These are phyloP conservation scores for Heterodera filipjevi DNA, from an alignment of 2,888 invertebrate genomes.

Conservation along the genomic window DNA sequence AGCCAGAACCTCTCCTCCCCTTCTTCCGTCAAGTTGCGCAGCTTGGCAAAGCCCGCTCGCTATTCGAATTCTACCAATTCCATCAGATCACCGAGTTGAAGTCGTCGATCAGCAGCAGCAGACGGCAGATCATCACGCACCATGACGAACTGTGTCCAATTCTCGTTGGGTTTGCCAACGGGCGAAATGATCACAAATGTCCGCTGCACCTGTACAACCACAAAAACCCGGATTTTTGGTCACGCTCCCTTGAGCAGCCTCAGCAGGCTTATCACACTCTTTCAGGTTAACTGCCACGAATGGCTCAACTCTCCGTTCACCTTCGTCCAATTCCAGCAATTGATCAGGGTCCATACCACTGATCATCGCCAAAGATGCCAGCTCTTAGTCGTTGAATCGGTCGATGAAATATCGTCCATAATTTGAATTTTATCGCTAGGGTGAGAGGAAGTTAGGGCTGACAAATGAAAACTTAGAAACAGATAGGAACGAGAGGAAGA, in stretches of 20 bases:
- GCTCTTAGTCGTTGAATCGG: background rate
- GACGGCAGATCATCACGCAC: background rate
- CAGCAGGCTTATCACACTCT: background rate
- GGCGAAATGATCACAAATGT: background rate
- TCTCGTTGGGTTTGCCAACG: background rate
- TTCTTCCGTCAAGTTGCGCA: background rate
- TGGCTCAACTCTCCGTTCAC: background rate
- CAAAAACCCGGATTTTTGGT: background rate
- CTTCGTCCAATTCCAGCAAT: background rate
- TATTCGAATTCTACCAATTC: background rate
- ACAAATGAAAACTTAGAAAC: too few species aligned
- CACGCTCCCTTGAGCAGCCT: background rate
- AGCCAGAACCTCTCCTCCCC: background rate
- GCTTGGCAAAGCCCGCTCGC: background rate
- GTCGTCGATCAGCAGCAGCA: background rate
- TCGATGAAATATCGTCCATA: background rate
- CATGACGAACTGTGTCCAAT: background rate
- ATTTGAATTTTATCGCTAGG: background rate
- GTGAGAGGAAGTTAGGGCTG: too few species aligned
- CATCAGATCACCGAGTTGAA: constrained; percentile 14
- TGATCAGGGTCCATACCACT: background rate
- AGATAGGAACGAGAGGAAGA: too few species aligned
- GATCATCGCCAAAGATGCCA: background rate
- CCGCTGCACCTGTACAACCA: background rate
- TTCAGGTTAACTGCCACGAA: background rate